These are phyloP conservation scores for Oncorhynchus kisutch DNA, from an alignment of 2,113 vertebrate species.

Conservation along the genomic window DNA sequence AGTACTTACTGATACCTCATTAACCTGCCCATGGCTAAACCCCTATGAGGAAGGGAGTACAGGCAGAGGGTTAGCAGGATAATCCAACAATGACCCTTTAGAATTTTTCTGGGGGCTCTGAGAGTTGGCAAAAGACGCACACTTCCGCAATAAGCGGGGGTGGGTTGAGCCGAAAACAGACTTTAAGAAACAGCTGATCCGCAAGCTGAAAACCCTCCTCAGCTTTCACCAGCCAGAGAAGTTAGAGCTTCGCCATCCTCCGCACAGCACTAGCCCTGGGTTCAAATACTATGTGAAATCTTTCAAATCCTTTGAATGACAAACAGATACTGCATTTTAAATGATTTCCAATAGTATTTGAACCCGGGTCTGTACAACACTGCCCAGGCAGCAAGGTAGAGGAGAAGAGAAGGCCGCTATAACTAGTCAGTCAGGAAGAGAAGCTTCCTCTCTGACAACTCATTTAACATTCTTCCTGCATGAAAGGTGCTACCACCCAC, in stretches of 20 bases:
- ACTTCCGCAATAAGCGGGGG: conserved; percentile 26
- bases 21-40: conserved; percentile 30
- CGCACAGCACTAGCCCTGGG: no score
- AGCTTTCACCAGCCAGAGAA: no score
- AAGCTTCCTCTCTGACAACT: no score
- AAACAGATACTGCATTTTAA: no score
- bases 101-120: conserved; percentile 29
- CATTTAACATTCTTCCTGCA: no score
- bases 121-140: conserved; percentile 27
- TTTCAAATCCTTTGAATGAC: no score
- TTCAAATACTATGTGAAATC: no score
- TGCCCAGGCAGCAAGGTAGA: background rate
- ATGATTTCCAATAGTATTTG: no score
- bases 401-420: conserved; percentile 19
- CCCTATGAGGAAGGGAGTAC: background rate
- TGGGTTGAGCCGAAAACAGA: conserved; percentile 29
- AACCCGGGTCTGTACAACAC: no score
- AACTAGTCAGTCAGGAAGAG: background rate
- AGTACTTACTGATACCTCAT: conserved; percentile 21
- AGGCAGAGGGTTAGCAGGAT: no score
- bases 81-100: conserved; percentile 38
- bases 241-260: no score
- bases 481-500: no score
- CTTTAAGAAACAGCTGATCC: conserved; percentile 41
- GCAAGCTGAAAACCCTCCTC: conserved; percentile 31